phyloP scores from a whole-genome alignment of 37 sponge, comb jelly and placozoan species.

The Beroe forskalii region DNA sequence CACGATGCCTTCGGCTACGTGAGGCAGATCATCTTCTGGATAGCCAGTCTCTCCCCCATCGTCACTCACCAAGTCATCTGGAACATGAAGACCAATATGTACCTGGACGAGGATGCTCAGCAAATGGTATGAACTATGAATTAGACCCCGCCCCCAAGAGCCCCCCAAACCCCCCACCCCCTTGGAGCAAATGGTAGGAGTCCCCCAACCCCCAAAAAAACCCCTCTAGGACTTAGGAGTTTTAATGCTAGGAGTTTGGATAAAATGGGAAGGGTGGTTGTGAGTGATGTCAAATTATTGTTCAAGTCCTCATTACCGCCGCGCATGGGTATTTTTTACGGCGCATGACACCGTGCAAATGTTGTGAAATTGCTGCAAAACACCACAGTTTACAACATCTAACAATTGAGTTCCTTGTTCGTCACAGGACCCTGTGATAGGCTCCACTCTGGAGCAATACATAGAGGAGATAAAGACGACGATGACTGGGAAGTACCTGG shows the following conservation, averaged over 20 bases:
- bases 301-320: too few relatives aligned
- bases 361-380: too few relatives aligned
- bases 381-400: too few relatives aligned
- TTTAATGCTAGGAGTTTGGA: too few relatives aligned
- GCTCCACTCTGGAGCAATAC: neutral
- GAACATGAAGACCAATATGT: conserved; percentile 98
- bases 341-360: too few relatives aligned
- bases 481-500: conserved; percentile 76
- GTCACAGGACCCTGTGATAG: conserved; percentile 45
- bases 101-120: conserved; percentile 80
- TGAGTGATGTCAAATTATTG: too few relatives aligned
- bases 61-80: conserved; percentile 91
- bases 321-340: too few relatives aligned
- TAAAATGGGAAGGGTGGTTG: too few relatives aligned
- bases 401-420: neutral
- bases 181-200: neutral
- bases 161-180: too few relatives aligned
- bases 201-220: neutral
- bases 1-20: conserved; percentile 75
- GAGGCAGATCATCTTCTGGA: conserved; percentile 63
- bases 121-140: conserved; percentile 20
- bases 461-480: conserved; percentile 68
- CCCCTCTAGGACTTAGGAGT: neutral
- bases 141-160: too few relatives aligned
- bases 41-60: conserved; percentile 82